Evolutionary conservation across 2,797 vertebrate genomes (phyloP).

Genomic region (Choloepus didactylus): DNA sequence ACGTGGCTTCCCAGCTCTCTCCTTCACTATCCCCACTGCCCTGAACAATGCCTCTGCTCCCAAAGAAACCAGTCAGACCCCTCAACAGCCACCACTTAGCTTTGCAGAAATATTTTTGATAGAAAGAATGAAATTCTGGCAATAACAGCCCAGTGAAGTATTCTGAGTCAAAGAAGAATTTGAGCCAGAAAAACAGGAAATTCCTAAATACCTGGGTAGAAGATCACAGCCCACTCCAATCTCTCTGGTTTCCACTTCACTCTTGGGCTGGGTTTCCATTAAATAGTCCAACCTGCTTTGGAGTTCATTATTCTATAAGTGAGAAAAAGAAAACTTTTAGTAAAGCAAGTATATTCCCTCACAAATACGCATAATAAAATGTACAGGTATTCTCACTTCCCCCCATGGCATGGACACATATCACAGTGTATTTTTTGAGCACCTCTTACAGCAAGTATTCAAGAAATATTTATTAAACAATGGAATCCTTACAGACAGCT

Average conservation of each 20-base stretch:
- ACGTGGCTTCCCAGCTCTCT: not conserved
- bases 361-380: not conserved
- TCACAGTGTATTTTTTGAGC: not conserved
- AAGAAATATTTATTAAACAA: not conserved
- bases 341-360: not conserved
- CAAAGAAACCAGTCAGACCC: not conserved
- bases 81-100: conserved; percentile 39
- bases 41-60: not conserved
- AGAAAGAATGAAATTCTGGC: conserved; percentile 65
- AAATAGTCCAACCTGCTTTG: conserved; percentile 98
- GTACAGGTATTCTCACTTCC: not conserved
- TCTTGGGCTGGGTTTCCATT: conserved; percentile 92
- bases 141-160: conserved; percentile 44
- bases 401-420: not conserved
- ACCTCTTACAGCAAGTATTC: not conserved
- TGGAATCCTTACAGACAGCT: not conserved
- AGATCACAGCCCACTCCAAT: conserved; percentile 94
- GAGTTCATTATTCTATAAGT: conserved; percentile 96
- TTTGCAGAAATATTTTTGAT: conserved; percentile 49
- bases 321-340: conserved; percentile 6
- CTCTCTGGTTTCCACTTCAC: conserved; percentile 92
- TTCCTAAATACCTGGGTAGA: conserved; percentile 91
- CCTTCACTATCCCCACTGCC: too few relatives aligned
- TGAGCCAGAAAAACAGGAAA: conserved; percentile 70
- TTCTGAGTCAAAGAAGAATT: conserved; percentile 68